Base-by-base conservation (phyloP, 2,888 invertebrate genomes). In the Lumbricus terrestris region DNA sequence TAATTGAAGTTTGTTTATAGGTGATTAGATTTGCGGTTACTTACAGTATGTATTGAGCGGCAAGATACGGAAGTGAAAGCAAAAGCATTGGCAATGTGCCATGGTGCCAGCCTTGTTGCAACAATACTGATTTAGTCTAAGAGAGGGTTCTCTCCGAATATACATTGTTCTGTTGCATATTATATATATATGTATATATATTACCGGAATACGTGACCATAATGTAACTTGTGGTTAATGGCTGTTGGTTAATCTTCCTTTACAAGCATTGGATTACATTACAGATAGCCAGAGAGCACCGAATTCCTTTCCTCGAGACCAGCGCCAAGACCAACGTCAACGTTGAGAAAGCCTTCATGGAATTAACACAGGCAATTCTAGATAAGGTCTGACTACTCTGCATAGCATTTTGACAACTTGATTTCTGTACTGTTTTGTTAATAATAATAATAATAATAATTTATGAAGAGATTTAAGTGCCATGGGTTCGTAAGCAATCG, bases 321-420 rank as follows among this genome's bases (percentile, higher is more conserved):
- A 98, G 98, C 92, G 99, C 99, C 92, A 99, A 99, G 96, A 97
- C 98, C 91, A 98, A 98, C 95, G 97, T 98, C 94, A 99, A 99
- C 96, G 98, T 99, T 94, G 98, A 98, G 95, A 97, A 97, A 94
- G 98, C 98, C 91, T 99, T 99, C 96, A 97, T 97, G 94, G 97
- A 98, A 96, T 96, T 98, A 95, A 97, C 98, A 90, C 97, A 98
- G 96, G 97, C 98, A 94, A 98, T 99, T 95, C 96, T 98, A 94
- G 97, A 98, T 95, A 98, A 98, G 94, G 94, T 95, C 4, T 34
- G 33, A 2, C n/a, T 69, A n/a, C n/a, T 69, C n/a, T 69, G n/a
- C 29, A 11, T 23, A 47, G 47, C 47, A 23, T 47, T 23, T 23
- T 8, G 13, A n/a, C 69, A 69, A n/a, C 11, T 69, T n/a, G n/a